A percentile compares a stretch with the other conserved stretches of the same genome.
These are phyloP conservation scores for Silurus asotus DNA, from an alignment of 2,113 vertebrate genomes.

Conservation along the genomic window DNA sequence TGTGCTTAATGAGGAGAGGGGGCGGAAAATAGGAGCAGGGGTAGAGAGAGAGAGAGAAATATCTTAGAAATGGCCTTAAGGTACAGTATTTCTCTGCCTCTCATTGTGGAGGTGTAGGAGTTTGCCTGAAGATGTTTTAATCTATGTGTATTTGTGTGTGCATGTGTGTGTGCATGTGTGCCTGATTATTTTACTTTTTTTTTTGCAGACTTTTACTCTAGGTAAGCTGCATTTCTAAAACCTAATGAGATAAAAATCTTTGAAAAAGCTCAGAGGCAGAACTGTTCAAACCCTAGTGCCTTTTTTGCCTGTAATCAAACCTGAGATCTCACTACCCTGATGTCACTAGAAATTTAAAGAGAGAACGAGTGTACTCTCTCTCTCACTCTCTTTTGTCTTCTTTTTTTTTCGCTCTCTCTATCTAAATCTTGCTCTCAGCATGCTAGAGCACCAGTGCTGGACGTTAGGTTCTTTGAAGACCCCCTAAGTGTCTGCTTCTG, in stretches of 20 bases:
- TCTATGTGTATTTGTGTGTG: slow-evolving; percentile 32
- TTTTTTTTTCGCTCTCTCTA: background rate
- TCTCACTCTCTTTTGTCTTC: background rate
- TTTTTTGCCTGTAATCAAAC: background rate
- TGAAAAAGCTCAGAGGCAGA: slow-evolving; percentile 8
- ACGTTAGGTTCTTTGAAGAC: slow-evolving; percentile 32
- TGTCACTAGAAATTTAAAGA: slow-evolving; percentile 31
- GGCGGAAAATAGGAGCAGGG: slow-evolving; percentile 7
- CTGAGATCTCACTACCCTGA: background rate
- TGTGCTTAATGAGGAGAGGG: slow-evolving; percentile 65
- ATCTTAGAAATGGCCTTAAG: slow-evolving; percentile 57
- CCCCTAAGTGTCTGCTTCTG: slow-evolving; percentile 54
- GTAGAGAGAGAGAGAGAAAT: slow-evolving; percentile 12
- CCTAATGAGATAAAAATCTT: slow-evolving; percentile 30
- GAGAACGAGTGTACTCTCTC: slow-evolving; percentile 24
- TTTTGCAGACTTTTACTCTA: background rate
- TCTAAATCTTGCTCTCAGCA: slow-evolving; percentile 19
- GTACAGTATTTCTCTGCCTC: slow-evolving; percentile 51
- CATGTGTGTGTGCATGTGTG: slow-evolving; percentile 44
- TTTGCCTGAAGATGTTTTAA: slow-evolving; percentile 54
- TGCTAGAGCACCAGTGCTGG: slow-evolving; percentile 33
- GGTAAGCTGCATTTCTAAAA: slow-evolving; percentile 24
- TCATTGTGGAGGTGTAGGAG: slow-evolving; percentile 48
- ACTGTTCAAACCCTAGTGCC: slow-evolving; percentile 9
- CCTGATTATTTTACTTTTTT: background rate